Percentiles rank a stretch among this genome's conserved stretches.
Evolutionary conservation across 2,888 invertebrate species (phyloP).

Genomic region (Leistus spinibarbis): DNA sequence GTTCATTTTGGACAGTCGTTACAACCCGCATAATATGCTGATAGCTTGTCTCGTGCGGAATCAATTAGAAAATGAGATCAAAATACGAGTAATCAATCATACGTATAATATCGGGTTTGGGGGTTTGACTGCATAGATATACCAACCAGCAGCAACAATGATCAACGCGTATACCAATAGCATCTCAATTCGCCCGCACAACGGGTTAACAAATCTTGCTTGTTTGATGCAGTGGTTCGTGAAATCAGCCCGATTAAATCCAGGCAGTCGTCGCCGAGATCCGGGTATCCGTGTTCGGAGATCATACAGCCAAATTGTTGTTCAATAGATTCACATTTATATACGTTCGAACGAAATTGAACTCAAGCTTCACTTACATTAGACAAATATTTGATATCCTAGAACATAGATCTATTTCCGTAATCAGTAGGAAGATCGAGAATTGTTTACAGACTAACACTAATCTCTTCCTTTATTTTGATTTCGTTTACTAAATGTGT

Average conservation of each 20-base stretch:
- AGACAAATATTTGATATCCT: neutral
- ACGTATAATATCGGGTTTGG: constrained; percentile 42
- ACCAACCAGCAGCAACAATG: constrained; percentile 46
- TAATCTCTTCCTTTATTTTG: too few species aligned
- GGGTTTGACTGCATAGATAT: constrained; percentile 48
- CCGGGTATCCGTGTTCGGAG: neutral
- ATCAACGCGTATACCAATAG: constrained; percentile 23
- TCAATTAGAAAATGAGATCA: constrained; percentile 48
- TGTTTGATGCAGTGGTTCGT: constrained; percentile 46
- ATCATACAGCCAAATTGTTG: neutral
- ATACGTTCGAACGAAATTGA: neutral
- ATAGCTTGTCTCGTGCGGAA: constrained; percentile 42
- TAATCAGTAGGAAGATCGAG: too few species aligned
- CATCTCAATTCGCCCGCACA: constrained; percentile 39
- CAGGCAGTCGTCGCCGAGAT: constrained; percentile 23
- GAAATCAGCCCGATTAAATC: constrained; percentile 49
- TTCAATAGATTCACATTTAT: too few species aligned
- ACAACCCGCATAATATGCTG: too few species aligned
- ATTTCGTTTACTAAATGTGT: too few species aligned
- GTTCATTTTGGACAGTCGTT: constrained; percentile 32
- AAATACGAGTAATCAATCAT: neutral
- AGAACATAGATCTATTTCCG: too few species aligned
- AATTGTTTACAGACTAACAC: too few species aligned
- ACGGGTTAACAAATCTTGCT: constrained; percentile 47
- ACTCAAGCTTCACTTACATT: neutral